A percentile compares a stretch with the other conserved stretches of the same genome.
These are phyloP conservation scores for Leptodactylus fuscus DNA, from an alignment of 2,113 vertebrate species.

Conservation along the genomic window DNA sequence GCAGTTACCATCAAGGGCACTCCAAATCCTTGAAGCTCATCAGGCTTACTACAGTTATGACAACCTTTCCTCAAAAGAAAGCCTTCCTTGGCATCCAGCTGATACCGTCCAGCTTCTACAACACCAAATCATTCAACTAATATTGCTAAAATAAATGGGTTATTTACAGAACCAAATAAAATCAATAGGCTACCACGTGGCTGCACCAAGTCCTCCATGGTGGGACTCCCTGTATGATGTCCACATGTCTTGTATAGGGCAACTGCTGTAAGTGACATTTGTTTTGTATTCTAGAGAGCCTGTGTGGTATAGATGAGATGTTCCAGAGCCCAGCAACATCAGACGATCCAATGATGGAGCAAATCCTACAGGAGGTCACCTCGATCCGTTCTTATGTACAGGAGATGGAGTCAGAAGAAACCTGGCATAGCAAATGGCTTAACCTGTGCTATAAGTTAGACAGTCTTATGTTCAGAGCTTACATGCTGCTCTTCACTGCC, in stretches of 20 bases:
- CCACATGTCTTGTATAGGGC: neutral
- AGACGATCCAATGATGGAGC: conserved; percentile 64
- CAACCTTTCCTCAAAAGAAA: too few relatives aligned
- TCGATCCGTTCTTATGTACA: conserved; percentile 72
- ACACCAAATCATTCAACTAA: too few relatives aligned
- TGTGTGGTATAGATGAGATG: neutral
- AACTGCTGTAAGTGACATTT: neutral
- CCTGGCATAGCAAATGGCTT: conserved; percentile 75
- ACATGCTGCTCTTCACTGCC: conserved; percentile 74
- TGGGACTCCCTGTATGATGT: too few relatives aligned
- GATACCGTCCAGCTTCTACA: too few relatives aligned
- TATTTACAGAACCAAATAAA: too few relatives aligned
- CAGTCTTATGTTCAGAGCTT: conserved; percentile 77
- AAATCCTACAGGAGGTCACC: conserved; percentile 77
- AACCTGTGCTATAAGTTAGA: conserved; percentile 80
- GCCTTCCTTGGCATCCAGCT: too few relatives aligned
- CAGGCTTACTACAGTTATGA: too few relatives aligned
- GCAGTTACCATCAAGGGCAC: too few relatives aligned
- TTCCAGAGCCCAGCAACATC: neutral
- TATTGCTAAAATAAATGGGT: too few relatives aligned
- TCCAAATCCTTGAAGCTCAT: too few relatives aligned
- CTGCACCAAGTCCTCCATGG: too few relatives aligned
- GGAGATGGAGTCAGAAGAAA: conserved; percentile 69
- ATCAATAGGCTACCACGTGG: too few relatives aligned
- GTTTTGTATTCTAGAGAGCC: conserved; percentile 16